Percentiles rank a stretch among this genome's conserved stretches.
Conservation (phyloP, 2,113 vertebrate genomes). For the Tor tambroides region DNA sequence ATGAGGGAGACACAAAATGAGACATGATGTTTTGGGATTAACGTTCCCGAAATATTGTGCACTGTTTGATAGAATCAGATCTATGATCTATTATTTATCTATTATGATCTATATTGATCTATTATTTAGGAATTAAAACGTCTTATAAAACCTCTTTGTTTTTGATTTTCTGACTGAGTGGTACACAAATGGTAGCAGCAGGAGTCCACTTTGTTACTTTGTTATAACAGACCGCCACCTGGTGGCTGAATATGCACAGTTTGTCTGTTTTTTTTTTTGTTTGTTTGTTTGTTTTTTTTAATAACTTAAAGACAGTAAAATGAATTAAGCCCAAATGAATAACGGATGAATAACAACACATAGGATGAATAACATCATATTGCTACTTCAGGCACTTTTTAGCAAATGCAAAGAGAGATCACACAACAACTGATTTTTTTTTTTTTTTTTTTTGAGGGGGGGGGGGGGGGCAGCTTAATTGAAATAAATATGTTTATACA, state of each 20-base stretch:
- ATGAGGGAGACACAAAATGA: neutral
- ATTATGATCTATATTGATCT: neutral
- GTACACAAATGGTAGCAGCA: neutral
- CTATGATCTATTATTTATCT: neutral
- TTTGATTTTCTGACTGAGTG: neutral
- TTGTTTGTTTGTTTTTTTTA: no score
- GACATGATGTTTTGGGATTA: neutral
- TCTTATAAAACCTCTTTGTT: no score
- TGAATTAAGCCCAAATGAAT: no score
- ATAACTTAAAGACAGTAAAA: no score
- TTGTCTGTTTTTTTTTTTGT: no score
- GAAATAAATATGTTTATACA: no score
- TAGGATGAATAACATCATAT: no score
- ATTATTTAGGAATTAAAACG: no score
- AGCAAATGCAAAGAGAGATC: no score
- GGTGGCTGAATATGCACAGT: slow-evolving; percentile 5
- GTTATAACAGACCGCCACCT: slow-evolving; percentile 35
- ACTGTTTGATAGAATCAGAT: neutral
- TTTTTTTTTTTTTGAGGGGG: neutral
- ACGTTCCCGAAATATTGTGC: neutral
- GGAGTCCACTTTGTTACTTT: neutral
- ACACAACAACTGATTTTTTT: neutral
- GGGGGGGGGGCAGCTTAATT: no score
- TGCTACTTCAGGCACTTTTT: no score
- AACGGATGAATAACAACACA: no score